Evolutionary conservation across 1,140 invertebrate species (phyloP).

Genomic region (Gonatopus flavifemur): DNA sequence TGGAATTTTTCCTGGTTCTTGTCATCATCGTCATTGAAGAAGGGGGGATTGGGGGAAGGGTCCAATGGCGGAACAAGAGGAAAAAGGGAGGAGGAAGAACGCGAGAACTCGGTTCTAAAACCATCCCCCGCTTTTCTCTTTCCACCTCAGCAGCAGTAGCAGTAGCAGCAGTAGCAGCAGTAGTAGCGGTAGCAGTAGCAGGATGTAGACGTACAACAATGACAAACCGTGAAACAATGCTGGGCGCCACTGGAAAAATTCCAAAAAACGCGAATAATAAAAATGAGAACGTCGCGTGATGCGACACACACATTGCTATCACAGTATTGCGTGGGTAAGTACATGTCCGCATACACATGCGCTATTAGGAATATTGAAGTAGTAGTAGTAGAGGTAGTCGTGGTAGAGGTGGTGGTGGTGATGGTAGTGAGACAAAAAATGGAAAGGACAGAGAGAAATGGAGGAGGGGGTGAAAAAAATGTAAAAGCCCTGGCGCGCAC

Average conservation of each 20-base stretch:
- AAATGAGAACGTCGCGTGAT: slow-evolving; percentile 50
- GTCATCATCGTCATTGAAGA: not conserved
- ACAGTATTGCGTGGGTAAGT: slow-evolving; percentile 13
- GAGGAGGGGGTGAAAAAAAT: slow-evolving; percentile 40
- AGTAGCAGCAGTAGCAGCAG: too few relatives aligned
- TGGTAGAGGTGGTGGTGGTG: slow-evolving; percentile 10
- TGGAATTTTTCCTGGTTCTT: slow-evolving; percentile 1
- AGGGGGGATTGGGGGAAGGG: not conserved
- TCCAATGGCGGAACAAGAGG: not conserved
- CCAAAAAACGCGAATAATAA: slow-evolving; percentile 58
- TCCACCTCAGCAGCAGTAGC: too few relatives aligned
- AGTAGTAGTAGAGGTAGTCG: not conserved
- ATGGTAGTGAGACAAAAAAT: slow-evolving; percentile 33
- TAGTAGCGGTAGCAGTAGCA: too few relatives aligned
- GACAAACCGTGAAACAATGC: slow-evolving; percentile 59
- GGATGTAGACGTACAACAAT: slow-evolving; percentile 54
- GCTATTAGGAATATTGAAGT: slow-evolving; percentile 3
- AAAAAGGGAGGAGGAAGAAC: slow-evolving; percentile 1
- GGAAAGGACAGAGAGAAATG: slow-evolving; percentile 8
- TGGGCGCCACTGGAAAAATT: slow-evolving; percentile 58
- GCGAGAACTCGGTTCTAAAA: slow-evolving; percentile 17
- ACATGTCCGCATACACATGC: slow-evolving; percentile 14
- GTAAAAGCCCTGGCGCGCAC: slow-evolving; percentile 48
- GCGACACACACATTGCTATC: slow-evolving; percentile 25
- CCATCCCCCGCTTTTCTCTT: slow-evolving; percentile 27